Conservation (phyloP, 1,140 invertebrate species). For the Drosophila malerkotliana region DNA sequence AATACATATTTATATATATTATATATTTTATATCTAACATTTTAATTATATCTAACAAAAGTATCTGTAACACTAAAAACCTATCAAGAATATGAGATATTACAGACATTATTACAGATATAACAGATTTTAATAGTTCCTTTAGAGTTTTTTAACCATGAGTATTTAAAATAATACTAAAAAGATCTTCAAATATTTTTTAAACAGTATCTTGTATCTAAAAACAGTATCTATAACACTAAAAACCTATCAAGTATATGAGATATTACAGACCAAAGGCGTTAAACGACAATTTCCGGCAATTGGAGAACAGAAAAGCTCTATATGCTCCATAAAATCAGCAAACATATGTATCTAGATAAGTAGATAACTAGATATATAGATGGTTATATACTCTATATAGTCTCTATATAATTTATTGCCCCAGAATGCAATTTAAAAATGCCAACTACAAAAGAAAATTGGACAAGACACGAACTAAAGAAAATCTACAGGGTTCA, state of each 20-base stretch:
- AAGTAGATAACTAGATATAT: background rate
- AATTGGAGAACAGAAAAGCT: constrained; percentile 18
- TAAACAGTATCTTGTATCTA: too few relatives aligned
- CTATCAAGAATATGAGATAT: too few relatives aligned
- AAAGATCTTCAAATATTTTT: too few relatives aligned
- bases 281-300: constrained; percentile 43
- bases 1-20: too few relatives aligned
- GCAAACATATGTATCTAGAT: background rate
- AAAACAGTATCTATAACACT: too few relatives aligned
- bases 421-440: background rate
- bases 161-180: too few relatives aligned
- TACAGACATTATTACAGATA: background rate
- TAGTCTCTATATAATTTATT: background rate
- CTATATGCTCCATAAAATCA: background rate
- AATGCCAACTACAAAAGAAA: background rate
- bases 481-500: background rate
- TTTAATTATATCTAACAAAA: too few relatives aligned
- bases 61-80: too few relatives aligned
- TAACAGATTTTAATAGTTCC: too few relatives aligned
- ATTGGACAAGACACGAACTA: background rate
- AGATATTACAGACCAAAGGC: constrained; percentile 4
- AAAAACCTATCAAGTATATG: too few relatives aligned
- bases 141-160: too few relatives aligned
- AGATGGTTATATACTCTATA: background rate
- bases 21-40: too few relatives aligned